Evolutionary conservation across 2,888 invertebrate species (phyloP).

Genomic region (Mystacides longicornis): DNA sequence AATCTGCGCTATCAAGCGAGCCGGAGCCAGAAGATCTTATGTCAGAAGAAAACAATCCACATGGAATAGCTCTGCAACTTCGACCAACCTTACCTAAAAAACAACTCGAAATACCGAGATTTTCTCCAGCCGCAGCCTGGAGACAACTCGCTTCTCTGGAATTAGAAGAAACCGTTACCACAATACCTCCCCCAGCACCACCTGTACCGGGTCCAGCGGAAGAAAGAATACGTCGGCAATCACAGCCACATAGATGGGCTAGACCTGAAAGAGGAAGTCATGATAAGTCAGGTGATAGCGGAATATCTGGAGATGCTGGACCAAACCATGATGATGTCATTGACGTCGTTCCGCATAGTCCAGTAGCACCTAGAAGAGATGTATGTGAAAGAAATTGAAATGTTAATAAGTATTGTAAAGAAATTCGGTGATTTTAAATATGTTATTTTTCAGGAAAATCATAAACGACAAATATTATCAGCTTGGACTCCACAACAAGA

Average conservation of each 20-base stretch:
- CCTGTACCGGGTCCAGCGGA: conserved; percentile 8
- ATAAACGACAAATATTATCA: conserved; percentile 28
- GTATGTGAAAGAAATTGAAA: neutral
- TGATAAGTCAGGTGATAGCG: conserved; percentile 78
- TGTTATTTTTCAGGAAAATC: conserved; percentile 17
- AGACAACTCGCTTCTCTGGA: conserved; percentile 60
- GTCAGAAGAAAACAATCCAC: conserved; percentile 40
- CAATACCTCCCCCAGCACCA: conserved; percentile 12
- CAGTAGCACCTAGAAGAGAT: conserved; percentile 18
- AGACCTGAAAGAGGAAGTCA: conserved; percentile 47
- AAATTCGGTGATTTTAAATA: no score
- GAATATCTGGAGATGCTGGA: conserved; percentile 73
- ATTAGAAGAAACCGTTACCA: conserved; percentile 27
- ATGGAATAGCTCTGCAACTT: conserved; percentile 64
- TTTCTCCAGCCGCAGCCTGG: conserved; percentile 82
- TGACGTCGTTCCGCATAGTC: conserved; percentile 20
- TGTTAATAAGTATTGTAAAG: neutral
- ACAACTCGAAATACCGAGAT: conserved; percentile 66
- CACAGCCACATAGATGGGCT: conserved; percentile 39
- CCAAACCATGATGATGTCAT: conserved; percentile 37
- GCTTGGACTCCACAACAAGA: conserved; percentile 85
- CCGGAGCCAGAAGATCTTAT: conserved; percentile 37
- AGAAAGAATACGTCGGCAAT: conserved; percentile 45
- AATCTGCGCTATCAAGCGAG: conserved; percentile 51
- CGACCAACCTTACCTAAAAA: conserved; percentile 75